Base-by-base conservation (phyloP, 2,888 invertebrate genomes). In the Sthenelais limicola region DNA sequence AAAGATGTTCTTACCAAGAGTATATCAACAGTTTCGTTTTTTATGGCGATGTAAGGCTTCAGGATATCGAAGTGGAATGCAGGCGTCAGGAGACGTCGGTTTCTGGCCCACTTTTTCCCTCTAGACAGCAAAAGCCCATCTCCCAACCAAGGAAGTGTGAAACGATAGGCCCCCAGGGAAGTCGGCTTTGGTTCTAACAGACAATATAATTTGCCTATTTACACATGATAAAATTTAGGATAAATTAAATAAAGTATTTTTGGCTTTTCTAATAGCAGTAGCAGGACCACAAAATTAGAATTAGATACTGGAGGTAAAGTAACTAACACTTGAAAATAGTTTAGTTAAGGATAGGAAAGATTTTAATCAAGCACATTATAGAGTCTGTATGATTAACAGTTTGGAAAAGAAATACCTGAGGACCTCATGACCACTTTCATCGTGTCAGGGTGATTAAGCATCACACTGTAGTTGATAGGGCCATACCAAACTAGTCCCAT, bases 391-490 rank as follows among this genome's bases (percentile, higher is more conserved):
- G n/a, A n/a, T n/a, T n/a, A n/a, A n/a, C n/a, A n/a, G n/a, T n/a
- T 32, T 5, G 70, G 12, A n/a, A 71, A 54, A 52, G 81, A 81
- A 0, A 80, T 80, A 54, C 76, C 83, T 74, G 82, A 76, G 15
- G 81, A 75, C 72, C 75, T 78, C 3, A 82, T 73, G 12, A 83
- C 76, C 26, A 76, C 54, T 68, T 82, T 82, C 0, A 77, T 76
- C 0, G 81, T 80, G 1, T 82, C 82, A 12, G 83, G 82, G 48
- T 83, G 83, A 35, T 52, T 58, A 0, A 82, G 48, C 2, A 71
- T 35, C 0, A 82, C 54, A n/a, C 28, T 47, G 9, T 80, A 78
- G 0, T 77, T 32, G 38, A 82, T 69, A 0, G 81, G 78, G 5
- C 80, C 79, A 24, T 48, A 51, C 68, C 68, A 68, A 1, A 32